phyloP scores from a whole-genome alignment of 2,113 vertebrate genomes.

The Catharus bicknelli region DNA sequence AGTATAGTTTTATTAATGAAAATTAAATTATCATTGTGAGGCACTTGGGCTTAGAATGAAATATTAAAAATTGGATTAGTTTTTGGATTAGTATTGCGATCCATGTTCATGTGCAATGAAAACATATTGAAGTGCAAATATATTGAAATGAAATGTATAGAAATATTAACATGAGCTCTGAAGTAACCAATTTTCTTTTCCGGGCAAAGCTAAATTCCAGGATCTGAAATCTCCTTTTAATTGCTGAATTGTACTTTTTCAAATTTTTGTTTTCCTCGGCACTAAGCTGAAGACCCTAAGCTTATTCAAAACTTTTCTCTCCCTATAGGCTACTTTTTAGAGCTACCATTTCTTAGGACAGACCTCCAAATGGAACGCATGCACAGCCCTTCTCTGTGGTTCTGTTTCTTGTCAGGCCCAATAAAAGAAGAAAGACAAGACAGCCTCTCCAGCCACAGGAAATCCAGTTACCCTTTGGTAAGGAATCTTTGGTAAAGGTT shows the following conservation, averaged over 20 bases:
- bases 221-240: not conserved
- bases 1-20: not conserved
- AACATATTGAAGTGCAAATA: not conserved
- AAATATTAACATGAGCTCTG: not conserved
- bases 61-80: not conserved
- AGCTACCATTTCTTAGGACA: not conserved
- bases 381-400: not conserved
- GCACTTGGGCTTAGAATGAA: not conserved
- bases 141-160: not conserved
- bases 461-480: not conserved
- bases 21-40: not conserved
- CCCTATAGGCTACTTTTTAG: not conserved
- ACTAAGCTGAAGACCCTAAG: not conserved
- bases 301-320: not conserved
- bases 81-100: not conserved
- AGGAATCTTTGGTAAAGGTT: not conserved
- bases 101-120: not conserved
- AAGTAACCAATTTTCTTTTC: not conserved
- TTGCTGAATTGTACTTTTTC: not conserved
- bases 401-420: conserved; percentile 14
- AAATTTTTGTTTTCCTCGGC: not conserved
- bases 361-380: not conserved
- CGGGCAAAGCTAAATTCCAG: not conserved
- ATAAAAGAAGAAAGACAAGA: not conserved
- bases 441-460: not conserved